phyloP scores from a whole-genome alignment of 2,113 vertebrate genomes.

The Octodon degus region DNA sequence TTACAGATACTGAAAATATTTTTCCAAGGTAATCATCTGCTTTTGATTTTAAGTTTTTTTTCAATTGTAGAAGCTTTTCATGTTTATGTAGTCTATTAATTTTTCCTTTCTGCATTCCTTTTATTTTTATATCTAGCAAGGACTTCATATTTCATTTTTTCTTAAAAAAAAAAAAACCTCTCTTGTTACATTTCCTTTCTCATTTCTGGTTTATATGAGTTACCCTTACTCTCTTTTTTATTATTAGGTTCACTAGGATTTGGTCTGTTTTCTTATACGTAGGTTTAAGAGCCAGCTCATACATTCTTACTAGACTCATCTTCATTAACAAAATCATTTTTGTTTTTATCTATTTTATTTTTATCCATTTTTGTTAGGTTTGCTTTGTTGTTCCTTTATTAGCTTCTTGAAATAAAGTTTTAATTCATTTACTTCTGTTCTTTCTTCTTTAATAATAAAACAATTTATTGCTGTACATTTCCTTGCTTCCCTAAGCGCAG shows the following conservation, averaged over 20 bases:
- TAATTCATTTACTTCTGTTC: conserved; percentile 61
- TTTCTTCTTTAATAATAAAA: conserved; percentile 69
- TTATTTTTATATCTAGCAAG: neutral
- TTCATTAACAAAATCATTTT: conserved; percentile 14
- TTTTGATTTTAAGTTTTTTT: neutral
- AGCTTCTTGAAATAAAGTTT: conserved; percentile 44
- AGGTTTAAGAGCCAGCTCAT: neutral
- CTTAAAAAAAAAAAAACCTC: neutral
- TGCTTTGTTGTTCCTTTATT: conserved; percentile 48
- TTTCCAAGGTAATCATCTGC: neutral
- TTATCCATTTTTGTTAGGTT: conserved; percentile 11
- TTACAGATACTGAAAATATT: neutral
- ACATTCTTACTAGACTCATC: neutral
- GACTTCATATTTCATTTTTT: conserved; percentile 7
- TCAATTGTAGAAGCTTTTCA: neutral
- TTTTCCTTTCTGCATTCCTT: neutral
- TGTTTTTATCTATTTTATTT: conserved; percentile 55
- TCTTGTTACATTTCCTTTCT: conserved; percentile 19
- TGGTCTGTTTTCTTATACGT: neutral
- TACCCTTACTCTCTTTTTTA: conserved; percentile 51
- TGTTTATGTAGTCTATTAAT: conserved; percentile 28
- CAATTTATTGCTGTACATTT: conserved; percentile 65
- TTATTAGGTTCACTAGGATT: conserved; percentile 23
- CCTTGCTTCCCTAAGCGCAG: conserved; percentile 46
- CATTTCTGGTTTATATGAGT: conserved; percentile 43